These are phyloP conservation scores for Heloderma charlesbogerti DNA, from an alignment of 2,113 vertebrate genomes.

Conservation along the genomic window DNA sequence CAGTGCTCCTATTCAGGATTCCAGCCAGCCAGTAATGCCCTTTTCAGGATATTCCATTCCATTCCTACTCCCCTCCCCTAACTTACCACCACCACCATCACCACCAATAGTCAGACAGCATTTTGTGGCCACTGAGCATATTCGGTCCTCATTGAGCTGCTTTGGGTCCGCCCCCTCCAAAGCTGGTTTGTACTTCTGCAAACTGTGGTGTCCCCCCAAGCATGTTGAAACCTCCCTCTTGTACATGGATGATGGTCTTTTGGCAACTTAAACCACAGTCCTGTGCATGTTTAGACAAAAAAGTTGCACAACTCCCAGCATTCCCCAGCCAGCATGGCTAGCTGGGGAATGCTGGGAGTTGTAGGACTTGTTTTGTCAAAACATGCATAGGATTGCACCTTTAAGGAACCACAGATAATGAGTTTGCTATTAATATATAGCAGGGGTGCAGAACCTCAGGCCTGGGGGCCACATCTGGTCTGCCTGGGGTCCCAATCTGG, in stretches of 20 bases:
- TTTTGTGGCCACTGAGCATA: neutral
- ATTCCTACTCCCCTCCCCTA: neutral
- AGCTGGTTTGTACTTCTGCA: neutral
- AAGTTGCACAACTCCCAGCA: no score
- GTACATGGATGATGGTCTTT: neutral
- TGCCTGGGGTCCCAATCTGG: no score
- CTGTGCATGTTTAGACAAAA: no score
- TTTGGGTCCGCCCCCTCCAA: neutral
- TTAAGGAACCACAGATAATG: neutral
- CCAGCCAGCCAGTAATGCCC: neutral
- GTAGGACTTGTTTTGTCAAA: no score
- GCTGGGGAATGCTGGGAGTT: no score
- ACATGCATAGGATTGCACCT: no score
- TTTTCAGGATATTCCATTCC: neutral
- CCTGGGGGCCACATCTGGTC: no score
- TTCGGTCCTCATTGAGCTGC: neutral
- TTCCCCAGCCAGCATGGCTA: no score
- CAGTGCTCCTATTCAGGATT: neutral
- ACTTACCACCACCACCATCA: neutral
- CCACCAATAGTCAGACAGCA: neutral
- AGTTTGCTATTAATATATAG: neutral
- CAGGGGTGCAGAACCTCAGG: no score
- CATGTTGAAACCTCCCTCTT: neutral
- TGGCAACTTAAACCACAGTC: no score
- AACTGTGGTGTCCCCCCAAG: no score